Percentiles rank a stretch among this genome's conserved stretches.
Conservation (phyloP, 1,140 invertebrate species). For the Saxidomus purpurata region DNA sequence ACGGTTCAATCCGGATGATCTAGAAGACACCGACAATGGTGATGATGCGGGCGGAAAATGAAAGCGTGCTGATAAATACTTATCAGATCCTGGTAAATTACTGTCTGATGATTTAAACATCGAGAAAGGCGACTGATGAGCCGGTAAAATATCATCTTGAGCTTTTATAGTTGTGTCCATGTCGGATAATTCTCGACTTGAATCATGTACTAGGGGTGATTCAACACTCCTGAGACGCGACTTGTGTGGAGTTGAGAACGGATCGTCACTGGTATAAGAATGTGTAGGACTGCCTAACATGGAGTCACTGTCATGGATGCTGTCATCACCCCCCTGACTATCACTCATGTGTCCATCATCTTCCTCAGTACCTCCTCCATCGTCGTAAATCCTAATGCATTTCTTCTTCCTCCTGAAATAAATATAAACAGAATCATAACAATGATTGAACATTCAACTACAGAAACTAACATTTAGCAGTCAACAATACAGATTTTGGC, state of each 20-base stretch:
- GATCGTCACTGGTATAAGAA: constrained; percentile 73
- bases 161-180: constrained; percentile 50
- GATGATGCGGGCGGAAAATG: constrained; percentile 39
- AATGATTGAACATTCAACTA: background rate
- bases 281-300: constrained; percentile 74
- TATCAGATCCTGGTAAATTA: background rate
- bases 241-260: constrained; percentile 75
- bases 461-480: no score
- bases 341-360: constrained; percentile 90
- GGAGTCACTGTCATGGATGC: constrained; percentile 73
- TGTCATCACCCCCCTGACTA: constrained; percentile 64
- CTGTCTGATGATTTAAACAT: constrained; percentile 12
- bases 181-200: constrained; percentile 37
- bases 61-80: constrained; percentile 36
- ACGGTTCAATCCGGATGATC: constrained; percentile 33
- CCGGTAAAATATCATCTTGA: constrained; percentile 16
- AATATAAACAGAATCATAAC: background rate
- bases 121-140: constrained; percentile 45
- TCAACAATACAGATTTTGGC: no score
- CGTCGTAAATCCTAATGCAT: constrained; percentile 96
- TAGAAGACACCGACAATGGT: constrained; percentile 12
- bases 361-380: constrained; percentile 89
- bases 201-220: constrained; percentile 70
- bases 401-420: constrained; percentile 98
- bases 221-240: constrained; percentile 67